These are phyloP conservation scores for Tokudaia tokunoshimensis DNA, from an alignment of 2,797 vertebrate genomes.

Conservation along the genomic window DNA sequence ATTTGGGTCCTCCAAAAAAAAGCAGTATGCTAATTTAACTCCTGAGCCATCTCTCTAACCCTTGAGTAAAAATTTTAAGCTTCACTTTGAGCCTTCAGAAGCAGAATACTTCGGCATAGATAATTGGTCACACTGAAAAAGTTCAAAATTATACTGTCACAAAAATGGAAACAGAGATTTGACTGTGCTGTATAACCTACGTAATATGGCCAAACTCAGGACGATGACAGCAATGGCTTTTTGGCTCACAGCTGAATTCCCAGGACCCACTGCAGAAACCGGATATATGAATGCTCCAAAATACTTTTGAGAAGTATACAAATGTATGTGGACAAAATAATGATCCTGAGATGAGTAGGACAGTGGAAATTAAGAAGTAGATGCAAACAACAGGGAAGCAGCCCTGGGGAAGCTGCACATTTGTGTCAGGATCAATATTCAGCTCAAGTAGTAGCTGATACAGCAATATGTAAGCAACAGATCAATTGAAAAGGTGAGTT, in stretches of 20 bases:
- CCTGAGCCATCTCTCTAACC: neutral
- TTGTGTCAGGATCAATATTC: neutral
- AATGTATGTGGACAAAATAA: neutral
- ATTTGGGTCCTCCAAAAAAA: neutral
- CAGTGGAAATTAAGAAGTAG: neutral
- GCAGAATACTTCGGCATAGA: neutral
- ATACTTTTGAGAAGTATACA: neutral
- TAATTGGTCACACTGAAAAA: neutral
- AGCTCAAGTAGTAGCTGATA: conserved; percentile 7
- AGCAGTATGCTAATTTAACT: neutral
- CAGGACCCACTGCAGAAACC: neutral
- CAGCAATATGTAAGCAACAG: conserved; percentile 14
- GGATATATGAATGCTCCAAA: neutral
- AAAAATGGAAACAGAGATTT: neutral
- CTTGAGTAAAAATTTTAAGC: neutral
- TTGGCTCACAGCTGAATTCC: neutral
- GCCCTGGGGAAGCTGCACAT: fast-evolving
- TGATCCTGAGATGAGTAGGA: neutral
- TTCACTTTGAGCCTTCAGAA: neutral
- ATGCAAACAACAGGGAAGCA: neutral
- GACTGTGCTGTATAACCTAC: neutral
- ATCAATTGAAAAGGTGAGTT: conserved; percentile 59
- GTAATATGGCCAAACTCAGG: neutral
- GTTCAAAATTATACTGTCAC: neutral
- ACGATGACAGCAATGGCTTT: neutral